A percentile compares a stretch with the other conserved stretches of the same genome.
Conservation (phyloP, 2,888 invertebrate genomes). For the Lycia hirtaria region DNA sequence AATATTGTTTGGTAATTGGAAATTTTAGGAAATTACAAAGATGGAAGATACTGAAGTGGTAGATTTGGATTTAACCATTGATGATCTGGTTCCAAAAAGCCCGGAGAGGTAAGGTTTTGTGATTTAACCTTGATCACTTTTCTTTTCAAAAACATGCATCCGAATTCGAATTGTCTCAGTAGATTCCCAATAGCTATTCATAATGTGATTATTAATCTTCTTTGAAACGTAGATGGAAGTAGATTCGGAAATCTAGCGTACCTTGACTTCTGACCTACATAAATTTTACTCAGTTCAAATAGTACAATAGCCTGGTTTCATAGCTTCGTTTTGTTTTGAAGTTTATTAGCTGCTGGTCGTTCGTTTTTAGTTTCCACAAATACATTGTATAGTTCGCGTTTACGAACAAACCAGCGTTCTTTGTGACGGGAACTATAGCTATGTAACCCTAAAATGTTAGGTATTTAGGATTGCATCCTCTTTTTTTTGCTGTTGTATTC, state of each 20-base stretch:
- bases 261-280: conserved; percentile 76
- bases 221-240: background rate
- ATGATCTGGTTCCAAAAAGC: conserved; percentile 81
- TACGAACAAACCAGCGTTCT: too few species aligned
- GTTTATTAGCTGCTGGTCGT: too few species aligned
- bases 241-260: conserved; percentile 38
- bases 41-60: conserved; percentile 80
- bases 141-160: conserved; percentile 11
- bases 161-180: background rate
- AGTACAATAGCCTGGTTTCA: conserved; percentile 26
- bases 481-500: too few species aligned
- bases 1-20: conserved; percentile 51
- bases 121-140: conserved; percentile 19
- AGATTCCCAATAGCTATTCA: background rate
- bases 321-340: conserved; percentile 2
- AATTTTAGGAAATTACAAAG: conserved; percentile 49
- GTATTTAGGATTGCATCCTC: too few species aligned
- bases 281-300: conserved; percentile 45
- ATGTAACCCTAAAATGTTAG: too few species aligned
- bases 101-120: conserved; percentile 70
- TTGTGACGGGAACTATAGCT: too few species aligned
- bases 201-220: background rate
- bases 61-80: conserved; percentile 77
- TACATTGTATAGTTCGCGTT: too few species aligned
- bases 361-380: too few species aligned